Conservation (phyloP, 2,888 invertebrate species). For the Nephrotoma appendiculata region DNA sequence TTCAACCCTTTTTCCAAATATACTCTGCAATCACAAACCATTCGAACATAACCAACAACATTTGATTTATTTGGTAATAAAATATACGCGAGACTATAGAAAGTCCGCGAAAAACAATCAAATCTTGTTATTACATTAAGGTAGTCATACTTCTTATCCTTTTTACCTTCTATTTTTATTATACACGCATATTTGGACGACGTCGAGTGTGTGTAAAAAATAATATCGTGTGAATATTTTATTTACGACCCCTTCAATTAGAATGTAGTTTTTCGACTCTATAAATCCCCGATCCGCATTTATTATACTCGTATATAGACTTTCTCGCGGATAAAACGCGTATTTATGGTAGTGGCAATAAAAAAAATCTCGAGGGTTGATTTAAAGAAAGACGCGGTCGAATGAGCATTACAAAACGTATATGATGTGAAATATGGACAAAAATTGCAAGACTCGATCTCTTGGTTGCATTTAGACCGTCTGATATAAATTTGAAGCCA, state of each 20-base stretch:
- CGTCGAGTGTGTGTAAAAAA: neutral
- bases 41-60: neutral
- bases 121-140: neutral
- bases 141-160: neutral
- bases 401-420: neutral
- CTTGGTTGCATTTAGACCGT: neutral
- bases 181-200: neutral
- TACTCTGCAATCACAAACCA: neutral
- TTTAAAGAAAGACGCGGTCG: neutral
- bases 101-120: neutral
- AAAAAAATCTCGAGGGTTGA: neutral
- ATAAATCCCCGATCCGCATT: neutral
- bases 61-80: neutral
- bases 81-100: neutral
- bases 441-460: neutral
- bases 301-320: neutral
- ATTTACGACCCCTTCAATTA: neutral
- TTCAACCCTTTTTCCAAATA: neutral
- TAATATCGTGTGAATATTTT: neutral
- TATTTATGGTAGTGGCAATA: neutral
- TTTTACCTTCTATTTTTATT: neutral
- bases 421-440: neutral
- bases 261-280: neutral
- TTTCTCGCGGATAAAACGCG: neutral
- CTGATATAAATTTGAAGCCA: neutral